phyloP scores from a whole-genome alignment of 2,113 vertebrate species.

The Agelaius tricolor region DNA sequence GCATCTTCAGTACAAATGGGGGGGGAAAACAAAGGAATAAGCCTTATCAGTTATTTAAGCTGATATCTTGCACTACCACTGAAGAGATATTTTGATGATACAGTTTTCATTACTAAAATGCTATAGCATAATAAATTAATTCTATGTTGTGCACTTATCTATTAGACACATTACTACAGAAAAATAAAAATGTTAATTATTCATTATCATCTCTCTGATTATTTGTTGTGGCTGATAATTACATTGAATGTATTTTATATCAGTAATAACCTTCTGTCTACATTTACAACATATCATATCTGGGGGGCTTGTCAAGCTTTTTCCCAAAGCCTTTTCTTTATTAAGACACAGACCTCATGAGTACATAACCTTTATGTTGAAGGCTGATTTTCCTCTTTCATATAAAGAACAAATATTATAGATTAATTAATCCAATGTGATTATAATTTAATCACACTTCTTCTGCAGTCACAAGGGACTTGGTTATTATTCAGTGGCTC shows the following conservation, averaged over 20 bases:
- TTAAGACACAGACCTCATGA: constrained; percentile 90
- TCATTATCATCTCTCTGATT: constrained; percentile 96
- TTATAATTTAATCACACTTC: constrained; percentile 99
- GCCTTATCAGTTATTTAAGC: constrained; percentile 72
- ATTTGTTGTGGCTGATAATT: constrained; percentile 99
- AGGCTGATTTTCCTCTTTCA: constrained; percentile 87
- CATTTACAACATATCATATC: constrained; percentile 84
- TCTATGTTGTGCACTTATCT: constrained; percentile 81
- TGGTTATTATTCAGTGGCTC: constrained; percentile 86
- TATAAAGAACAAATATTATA: constrained; percentile 99
- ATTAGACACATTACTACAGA: constrained; percentile 80
- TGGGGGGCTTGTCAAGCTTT: constrained; percentile 92
- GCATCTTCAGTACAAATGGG: constrained; percentile 25
- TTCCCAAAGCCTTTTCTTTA: constrained; percentile 88
- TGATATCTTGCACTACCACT: constrained; percentile 79
- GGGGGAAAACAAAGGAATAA: constrained; percentile 73
- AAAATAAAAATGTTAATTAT: constrained; percentile 99
- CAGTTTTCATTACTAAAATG: constrained; percentile 76
- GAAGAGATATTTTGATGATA: constrained; percentile 79
- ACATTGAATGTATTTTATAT: constrained; percentile 94
- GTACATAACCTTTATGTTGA: constrained; percentile 93
- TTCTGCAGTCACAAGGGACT: constrained; percentile 83
- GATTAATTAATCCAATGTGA: constrained; percentile 99
- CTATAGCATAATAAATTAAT: constrained; percentile 81
- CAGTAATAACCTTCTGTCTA: constrained; percentile 99